phyloP scores from a whole-genome alignment of 2,113 vertebrate species.

The Pelecanoides urinatrix region DNA sequence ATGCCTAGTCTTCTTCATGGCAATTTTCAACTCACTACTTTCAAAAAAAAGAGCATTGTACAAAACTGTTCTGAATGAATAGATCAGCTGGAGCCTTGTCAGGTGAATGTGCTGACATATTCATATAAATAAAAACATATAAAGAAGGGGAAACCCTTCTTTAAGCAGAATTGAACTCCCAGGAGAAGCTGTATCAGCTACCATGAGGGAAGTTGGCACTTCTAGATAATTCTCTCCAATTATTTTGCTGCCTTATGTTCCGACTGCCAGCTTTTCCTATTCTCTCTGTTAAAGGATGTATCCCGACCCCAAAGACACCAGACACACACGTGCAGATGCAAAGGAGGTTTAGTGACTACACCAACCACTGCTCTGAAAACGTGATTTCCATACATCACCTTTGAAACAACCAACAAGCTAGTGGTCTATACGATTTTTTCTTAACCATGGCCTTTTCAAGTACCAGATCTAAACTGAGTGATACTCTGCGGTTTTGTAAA shows the following conservation, averaged over 20 bases:
- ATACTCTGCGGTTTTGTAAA: neutral
- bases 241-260: neutral
- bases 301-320: neutral
- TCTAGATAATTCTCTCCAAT: neutral
- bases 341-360: neutral
- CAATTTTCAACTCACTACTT: neutral
- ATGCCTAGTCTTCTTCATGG: neutral
- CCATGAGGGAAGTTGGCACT: neutral
- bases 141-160: neutral
- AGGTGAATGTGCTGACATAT: neutral
- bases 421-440: rapidly evolving
- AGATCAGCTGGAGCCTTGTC: neutral
- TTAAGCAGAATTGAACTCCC: neutral
- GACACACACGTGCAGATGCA: rapidly evolving
- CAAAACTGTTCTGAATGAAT: neutral
- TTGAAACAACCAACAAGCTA: neutral
- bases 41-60: neutral
- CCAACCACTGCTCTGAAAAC: neutral
- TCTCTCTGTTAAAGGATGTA: neutral
- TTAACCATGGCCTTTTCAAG: neutral
- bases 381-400: rapidly evolving
- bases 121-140: too few species aligned
- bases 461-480: neutral
- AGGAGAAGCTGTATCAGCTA: neutral
- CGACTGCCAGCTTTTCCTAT: neutral